Conservation (phyloP, 1,140 invertebrate species). For the Cecropterus lyciades region DNA sequence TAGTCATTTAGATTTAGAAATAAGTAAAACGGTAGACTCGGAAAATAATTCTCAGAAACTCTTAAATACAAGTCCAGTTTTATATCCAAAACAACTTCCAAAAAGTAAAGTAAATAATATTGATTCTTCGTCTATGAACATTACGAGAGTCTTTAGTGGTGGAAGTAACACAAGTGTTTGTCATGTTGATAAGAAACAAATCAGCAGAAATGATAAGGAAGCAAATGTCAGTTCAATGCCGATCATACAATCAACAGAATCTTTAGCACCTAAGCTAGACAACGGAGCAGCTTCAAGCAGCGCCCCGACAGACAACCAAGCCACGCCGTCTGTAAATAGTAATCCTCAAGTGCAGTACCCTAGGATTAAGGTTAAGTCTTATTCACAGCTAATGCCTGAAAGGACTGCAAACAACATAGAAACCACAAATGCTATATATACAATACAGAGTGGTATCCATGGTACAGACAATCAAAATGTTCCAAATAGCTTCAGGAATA, state of each 20-base stretch:
- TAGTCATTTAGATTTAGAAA: conserved; percentile 11
- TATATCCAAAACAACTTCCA: conserved; percentile 71
- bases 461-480: not conserved
- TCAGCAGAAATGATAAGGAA: conserved; percentile 17
- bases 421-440: conserved; percentile 33
- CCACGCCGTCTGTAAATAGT: conserved; percentile 1
- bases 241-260: conserved; percentile 60
- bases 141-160: conserved; percentile 8
- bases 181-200: not conserved
- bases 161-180: not conserved
- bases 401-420: too few species aligned
- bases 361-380: conserved; percentile 71
- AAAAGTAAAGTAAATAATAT: conserved; percentile 46
- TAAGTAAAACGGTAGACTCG: conserved; percentile 8
- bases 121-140: conserved; percentile 4
- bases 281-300: not conserved
- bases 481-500: not conserved
- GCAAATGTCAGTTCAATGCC: conserved; percentile 41
- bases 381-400: conserved; percentile 63
- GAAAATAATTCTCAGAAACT: conserved; percentile 46
- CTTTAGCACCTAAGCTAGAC: conserved; percentile 43
- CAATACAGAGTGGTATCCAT: not conserved
- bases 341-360: conserved; percentile 34
- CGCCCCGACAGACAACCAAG: not conserved
- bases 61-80: conserved; percentile 67